Evolutionary conservation across 2,797 vertebrate species (phyloP).

Genomic region (Bryconaethiops microstoma): DNA sequence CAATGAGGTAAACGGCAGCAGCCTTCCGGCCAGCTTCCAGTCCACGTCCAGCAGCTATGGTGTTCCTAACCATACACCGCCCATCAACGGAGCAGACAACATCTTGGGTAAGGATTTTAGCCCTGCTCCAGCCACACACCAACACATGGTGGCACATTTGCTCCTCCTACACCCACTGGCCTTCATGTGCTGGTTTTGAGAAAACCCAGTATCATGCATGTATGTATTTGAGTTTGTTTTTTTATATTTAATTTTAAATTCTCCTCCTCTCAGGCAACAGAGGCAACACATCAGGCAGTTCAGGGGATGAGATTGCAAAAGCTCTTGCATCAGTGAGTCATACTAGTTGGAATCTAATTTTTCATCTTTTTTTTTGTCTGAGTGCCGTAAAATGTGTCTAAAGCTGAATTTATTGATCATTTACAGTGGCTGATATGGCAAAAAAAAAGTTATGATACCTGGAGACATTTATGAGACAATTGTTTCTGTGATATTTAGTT

Average conservation of each 20-base stretch:
- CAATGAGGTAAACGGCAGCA: constrained; percentile 86
- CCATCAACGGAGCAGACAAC: constrained; percentile 82
- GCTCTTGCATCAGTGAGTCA: constrained; percentile 93
- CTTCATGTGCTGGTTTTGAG: neutral
- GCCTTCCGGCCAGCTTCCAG: constrained; percentile 84
- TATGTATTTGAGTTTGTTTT: neutral
- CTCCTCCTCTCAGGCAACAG: constrained; percentile 79
- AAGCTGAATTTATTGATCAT: neutral
- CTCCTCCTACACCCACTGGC: neutral
- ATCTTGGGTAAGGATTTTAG: constrained; percentile 81
- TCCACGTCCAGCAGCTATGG: constrained; percentile 81
- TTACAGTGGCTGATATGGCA: neutral
- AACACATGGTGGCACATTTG: neutral
- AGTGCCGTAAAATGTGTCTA: no score
- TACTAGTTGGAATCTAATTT: neutral
- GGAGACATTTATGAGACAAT: no score
- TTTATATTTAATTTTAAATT: neutral
- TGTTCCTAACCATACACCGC: constrained; percentile 89
- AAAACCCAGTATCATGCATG: neutral
- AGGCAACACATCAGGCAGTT: constrained; percentile 86
- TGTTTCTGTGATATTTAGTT: no score
- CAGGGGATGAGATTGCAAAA: constrained; percentile 96
- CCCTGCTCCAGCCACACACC: neutral
- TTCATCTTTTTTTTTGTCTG: no score
- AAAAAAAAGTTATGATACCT: no score